Conservation (phyloP, 2,888 invertebrate genomes). For the Elysia crispata region DNA sequence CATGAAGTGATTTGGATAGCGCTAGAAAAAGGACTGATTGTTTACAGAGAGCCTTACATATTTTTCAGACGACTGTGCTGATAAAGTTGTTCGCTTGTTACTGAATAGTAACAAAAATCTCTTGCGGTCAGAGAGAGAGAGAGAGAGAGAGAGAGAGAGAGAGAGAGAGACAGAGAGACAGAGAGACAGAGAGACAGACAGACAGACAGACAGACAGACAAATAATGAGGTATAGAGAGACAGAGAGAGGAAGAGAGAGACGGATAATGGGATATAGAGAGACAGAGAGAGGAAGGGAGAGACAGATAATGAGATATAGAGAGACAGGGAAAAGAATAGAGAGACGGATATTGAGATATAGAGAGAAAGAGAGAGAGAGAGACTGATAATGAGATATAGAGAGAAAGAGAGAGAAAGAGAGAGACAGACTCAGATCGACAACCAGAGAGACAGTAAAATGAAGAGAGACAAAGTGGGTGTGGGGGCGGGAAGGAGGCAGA, state of each 20-base stretch:
- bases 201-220: background rate
- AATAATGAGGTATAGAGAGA: background rate
- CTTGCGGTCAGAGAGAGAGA: background rate
- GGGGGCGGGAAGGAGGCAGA: background rate
- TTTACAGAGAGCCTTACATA: too few relatives aligned
- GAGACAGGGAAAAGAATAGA: background rate
- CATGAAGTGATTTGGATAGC: too few relatives aligned
- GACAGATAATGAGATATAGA: background rate
- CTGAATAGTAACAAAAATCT: too few relatives aligned
- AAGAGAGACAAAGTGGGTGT: background rate
- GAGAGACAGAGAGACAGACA: slow-evolving; percentile 6
- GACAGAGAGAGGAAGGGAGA: slow-evolving; percentile 1
- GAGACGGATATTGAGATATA: background rate
- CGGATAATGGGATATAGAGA: background rate
- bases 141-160: slow-evolving; percentile 13
- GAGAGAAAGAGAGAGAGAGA: background rate
- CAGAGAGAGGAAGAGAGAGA: slow-evolving; percentile 9
- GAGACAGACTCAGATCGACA: background rate
- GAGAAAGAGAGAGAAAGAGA: background rate
- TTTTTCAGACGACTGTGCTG: too few relatives aligned
- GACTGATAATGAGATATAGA: background rate
- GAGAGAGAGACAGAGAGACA: background rate
- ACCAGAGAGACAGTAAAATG: background rate
- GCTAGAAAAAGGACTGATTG: too few relatives aligned
- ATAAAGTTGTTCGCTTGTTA: too few relatives aligned